phyloP scores from a whole-genome alignment of 2,888 invertebrate genomes.

The Netelia inedita region DNA sequence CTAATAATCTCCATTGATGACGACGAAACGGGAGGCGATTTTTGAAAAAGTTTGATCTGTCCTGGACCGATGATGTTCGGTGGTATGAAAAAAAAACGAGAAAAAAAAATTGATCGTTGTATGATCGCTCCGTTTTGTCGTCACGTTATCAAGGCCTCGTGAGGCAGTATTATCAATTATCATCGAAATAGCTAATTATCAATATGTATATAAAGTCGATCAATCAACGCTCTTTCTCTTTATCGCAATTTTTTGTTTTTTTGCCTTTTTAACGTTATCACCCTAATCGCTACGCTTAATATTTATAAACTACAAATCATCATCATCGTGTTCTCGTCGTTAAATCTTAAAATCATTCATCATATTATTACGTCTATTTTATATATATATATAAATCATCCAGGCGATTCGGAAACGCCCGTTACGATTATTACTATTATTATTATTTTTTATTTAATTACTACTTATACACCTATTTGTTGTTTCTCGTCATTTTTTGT shows the following conservation, averaged over 20 bases:
- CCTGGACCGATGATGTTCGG: slow-evolving; percentile 58
- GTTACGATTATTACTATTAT: slow-evolving; percentile 3
- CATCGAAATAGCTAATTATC: slow-evolving; percentile 76
- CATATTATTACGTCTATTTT: slow-evolving; percentile 55
- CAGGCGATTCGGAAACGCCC: slow-evolving; percentile 48
- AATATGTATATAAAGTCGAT: slow-evolving; percentile 77
- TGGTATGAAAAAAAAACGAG: neutral
- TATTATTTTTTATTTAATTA: slow-evolving; percentile 31
- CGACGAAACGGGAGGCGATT: slow-evolving; percentile 68
- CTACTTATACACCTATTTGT: slow-evolving; percentile 63
- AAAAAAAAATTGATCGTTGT: slow-evolving; percentile 34
- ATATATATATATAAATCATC: slow-evolving; percentile 37
- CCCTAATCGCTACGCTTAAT: slow-evolving; percentile 62
- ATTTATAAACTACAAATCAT: slow-evolving; percentile 55
- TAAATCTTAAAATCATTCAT: slow-evolving; percentile 64
- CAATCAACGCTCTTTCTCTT: slow-evolving; percentile 70
- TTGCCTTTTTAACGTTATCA: slow-evolving; percentile 66
- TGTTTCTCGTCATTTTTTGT: slow-evolving; percentile 52
- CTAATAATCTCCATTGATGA: slow-evolving; percentile 84
- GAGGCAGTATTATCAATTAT: slow-evolving; percentile 83
- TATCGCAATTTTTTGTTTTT: slow-evolving; percentile 54
- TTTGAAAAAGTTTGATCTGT: slow-evolving; percentile 6
- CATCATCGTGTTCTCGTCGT: slow-evolving; percentile 46
- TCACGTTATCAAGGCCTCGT: slow-evolving; percentile 83
- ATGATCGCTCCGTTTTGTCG: slow-evolving; percentile 72